Base-by-base conservation (phyloP, 2,888 invertebrate species). In the Morpho deidamia region DNA sequence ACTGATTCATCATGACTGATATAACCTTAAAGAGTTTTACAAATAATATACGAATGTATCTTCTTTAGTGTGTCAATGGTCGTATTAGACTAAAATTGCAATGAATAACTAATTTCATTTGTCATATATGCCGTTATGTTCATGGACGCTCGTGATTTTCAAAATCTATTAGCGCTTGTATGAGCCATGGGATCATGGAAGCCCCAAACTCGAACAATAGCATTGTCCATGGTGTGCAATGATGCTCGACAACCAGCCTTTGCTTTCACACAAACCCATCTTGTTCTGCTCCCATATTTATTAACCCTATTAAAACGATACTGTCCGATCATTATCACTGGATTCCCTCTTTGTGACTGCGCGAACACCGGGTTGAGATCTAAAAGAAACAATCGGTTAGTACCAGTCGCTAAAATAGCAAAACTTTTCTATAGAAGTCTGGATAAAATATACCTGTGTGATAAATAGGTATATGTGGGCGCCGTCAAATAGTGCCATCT, bases 181-280 rank as follows among this genome's bases (percentile, higher is more conserved):
- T 89, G 88, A 1, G 88, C 88, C 51, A 74, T 60, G 2, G 88
- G 84, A 54, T 88, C 82, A 63, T 89, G 88, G 64, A 86, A 83
- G 11, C 88, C 86, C 87, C 87, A 87, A 7, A 89, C 88, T 14
- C 87, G 72, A 8, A 89, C 88, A 55, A 89, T 87, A 7, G 86
- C 86, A 58, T 88, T 88, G 62, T 89, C 85, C 81, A 81, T 79
- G 3, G 89, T 89, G 59, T 86, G 86, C 1, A 89, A 72, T 0
- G 87, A 86, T 0, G 89, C 89, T 57, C 86, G 71, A 66, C 89
- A 89, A 23, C 89, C 89, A 7, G 85, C 83, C 56, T 88, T 88
- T 0, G 87, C 87, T 61, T 88, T 89, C 11, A 89, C 88, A 67
- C 88, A 89, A 39, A 89, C 87, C 88, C 88, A 89, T 67, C 88